Percentiles rank a stretch among this genome's conserved stretches.
Evolutionary conservation across 2,888 invertebrate genomes (phyloP).

Genomic region (Drosophila antonietae): DNA sequence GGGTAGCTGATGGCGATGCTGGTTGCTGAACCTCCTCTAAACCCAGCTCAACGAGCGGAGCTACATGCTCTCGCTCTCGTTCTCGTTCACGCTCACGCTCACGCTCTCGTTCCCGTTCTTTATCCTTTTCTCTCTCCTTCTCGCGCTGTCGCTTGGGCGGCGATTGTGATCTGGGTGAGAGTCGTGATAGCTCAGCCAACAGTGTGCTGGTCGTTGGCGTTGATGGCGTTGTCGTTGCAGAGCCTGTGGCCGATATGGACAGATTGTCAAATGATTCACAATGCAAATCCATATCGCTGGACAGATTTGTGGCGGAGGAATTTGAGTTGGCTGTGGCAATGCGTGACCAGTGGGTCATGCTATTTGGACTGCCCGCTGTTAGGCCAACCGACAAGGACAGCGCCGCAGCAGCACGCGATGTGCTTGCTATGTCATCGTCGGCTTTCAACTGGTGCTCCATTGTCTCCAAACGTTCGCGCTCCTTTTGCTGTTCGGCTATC

Average conservation of each 20-base stretch:
- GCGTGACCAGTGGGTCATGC: conserved; percentile 24
- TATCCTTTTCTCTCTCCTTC: neutral
- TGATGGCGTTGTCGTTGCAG: conserved; percentile 34
- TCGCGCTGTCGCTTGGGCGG: neutral
- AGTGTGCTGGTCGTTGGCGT: conserved; percentile 33
- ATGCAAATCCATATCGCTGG: conserved; percentile 7
- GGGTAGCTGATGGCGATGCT: neutral
- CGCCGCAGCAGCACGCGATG: conserved; percentile 40
- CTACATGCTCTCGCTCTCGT: conserved; percentile 13
- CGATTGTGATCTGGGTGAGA: conserved; percentile 7
- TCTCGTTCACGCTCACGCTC: neutral
- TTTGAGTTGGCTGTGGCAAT: neutral
- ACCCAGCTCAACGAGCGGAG: conserved; percentile 52
- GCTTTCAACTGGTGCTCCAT: neutral
- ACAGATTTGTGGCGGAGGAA: neutral
- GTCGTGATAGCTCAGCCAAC: conserved; percentile 3
- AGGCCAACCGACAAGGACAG: conserved; percentile 14
- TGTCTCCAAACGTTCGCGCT: conserved; percentile 11
- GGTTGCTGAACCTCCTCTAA: conserved; percentile 30
- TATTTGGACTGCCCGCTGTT: conserved; percentile 6
- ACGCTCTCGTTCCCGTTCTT: neutral
- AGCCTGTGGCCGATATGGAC: conserved; percentile 8
- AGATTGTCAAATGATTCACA: conserved; percentile 12
- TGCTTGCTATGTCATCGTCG: conserved; percentile 51
- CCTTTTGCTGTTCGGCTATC: conserved; percentile 53